These are phyloP conservation scores for Perithous albicinctus DNA, from an alignment of 2,888 invertebrate genomes.

Conservation along the genomic window DNA sequence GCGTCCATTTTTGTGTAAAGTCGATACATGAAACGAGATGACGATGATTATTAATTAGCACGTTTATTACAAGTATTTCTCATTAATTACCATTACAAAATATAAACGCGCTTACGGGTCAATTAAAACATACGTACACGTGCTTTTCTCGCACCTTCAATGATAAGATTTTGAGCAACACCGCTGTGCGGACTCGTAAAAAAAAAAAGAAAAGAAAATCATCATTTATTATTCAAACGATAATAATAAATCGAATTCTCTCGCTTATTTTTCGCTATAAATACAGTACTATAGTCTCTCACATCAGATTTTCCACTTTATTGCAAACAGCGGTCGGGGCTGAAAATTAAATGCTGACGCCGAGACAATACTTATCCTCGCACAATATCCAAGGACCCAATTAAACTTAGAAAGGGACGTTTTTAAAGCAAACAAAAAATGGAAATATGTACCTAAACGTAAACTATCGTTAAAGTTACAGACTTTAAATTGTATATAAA, in stretches of 20 bases:
- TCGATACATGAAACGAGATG: constrained; percentile 48
- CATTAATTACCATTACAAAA: constrained; percentile 42
- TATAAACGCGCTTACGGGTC: constrained; percentile 9
- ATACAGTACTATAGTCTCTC: constrained; percentile 22
- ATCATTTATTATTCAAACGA: constrained; percentile 44
- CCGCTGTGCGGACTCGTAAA: constrained; percentile 49
- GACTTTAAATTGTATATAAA: constrained; percentile 44
- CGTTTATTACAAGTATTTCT: constrained; percentile 46
- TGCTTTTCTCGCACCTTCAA: constrained; percentile 8
- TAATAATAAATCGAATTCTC: constrained; percentile 29
- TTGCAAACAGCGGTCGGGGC: constrained; percentile 13
- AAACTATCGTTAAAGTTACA: constrained; percentile 56
- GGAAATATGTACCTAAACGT: constrained; percentile 19
- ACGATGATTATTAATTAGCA: constrained; percentile 59
- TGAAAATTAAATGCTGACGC: constrained; percentile 29
- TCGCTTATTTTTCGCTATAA: constrained; percentile 35
- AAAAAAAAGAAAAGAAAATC: constrained; percentile 23
- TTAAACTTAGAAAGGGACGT: constrained; percentile 6
- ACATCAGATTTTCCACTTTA: constrained; percentile 9
- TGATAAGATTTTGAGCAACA: constrained; percentile 62
- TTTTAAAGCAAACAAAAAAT: constrained; percentile 29
- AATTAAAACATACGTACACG: not conserved
- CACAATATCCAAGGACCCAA: constrained; percentile 36
- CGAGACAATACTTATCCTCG: constrained; percentile 12
- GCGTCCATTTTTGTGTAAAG: not conserved